Evolutionary conservation across 2,797 vertebrate genomes (phyloP).

Genomic region (Sparus aurata): DNA sequence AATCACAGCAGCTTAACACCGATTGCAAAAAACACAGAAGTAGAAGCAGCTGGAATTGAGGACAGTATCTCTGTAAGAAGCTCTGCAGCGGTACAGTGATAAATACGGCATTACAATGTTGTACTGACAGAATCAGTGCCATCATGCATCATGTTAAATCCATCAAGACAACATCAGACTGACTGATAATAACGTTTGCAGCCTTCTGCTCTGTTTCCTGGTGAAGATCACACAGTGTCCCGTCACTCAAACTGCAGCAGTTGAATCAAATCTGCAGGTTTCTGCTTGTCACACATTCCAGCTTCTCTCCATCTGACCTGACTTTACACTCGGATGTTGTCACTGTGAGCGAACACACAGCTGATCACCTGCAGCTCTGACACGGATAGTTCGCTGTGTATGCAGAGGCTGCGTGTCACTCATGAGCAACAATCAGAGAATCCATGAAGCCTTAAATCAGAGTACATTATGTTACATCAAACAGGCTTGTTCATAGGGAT

Average conservation of each 20-base stretch:
- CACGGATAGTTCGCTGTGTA: too few species aligned
- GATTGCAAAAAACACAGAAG: not conserved
- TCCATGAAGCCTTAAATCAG: too few species aligned
- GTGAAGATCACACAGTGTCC: not conserved
- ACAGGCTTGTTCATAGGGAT: too few species aligned
- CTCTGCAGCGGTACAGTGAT: not conserved
- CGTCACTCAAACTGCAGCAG: not conserved
- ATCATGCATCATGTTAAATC: not conserved
- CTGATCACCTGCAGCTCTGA: not conserved
- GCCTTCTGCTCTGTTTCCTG: not conserved
- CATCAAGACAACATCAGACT: too few species aligned
- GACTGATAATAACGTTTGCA: too few species aligned
- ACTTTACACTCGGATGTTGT: not conserved
- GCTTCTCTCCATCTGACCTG: not conserved
- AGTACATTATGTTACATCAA: too few species aligned
- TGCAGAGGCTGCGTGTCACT: too few species aligned
- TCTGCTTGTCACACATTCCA: conserved; percentile 43
- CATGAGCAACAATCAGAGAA: too few species aligned
- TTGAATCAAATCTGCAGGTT: conserved; percentile 22
- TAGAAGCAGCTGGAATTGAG: not conserved
- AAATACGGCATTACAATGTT: not conserved
- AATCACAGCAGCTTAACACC: not conserved
- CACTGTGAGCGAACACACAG: not conserved
- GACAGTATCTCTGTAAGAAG: not conserved
- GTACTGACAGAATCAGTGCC: not conserved